Percentiles rank a stretch among this genome's conserved stretches.
These are phyloP conservation scores for Micropterix aruncella DNA, from an alignment of 2,888 invertebrate species.

Conservation along the genomic window DNA sequence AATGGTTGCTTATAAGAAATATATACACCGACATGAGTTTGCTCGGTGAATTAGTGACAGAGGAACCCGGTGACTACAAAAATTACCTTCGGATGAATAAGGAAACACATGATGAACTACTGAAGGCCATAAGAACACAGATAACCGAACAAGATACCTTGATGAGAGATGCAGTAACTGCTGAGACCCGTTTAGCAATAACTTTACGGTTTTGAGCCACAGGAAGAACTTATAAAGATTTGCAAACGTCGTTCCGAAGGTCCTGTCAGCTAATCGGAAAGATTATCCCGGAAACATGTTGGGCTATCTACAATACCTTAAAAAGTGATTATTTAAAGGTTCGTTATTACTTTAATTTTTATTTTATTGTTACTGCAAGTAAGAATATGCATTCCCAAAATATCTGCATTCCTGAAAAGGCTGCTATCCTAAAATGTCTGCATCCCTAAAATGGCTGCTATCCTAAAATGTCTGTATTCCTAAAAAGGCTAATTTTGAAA, in stretches of 20 bases:
- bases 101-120: not conserved
- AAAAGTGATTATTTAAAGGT: not conserved
- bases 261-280: not conserved
- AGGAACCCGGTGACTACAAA: not conserved
- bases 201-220: not conserved
- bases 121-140: not conserved
- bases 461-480: too few relatives aligned
- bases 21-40: not conserved
- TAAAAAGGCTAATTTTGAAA: too few relatives aligned
- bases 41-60: not conserved
- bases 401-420: too few relatives aligned
- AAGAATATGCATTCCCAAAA: too few relatives aligned
- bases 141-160: conserved; percentile 1
- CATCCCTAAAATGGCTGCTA: too few relatives aligned
- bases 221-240: not conserved
- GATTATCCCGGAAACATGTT: not conserved
- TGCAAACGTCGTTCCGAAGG: not conserved
- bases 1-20: not conserved
- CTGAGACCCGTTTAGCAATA: conserved; percentile 1
- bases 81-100: not conserved
- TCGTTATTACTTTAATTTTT: not conserved
- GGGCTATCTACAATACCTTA: not conserved
- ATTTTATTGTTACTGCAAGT: too few relatives aligned
- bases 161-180: not conserved
- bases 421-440: too few relatives aligned